Conservation (phyloP, 2,113 vertebrate genomes). For the Pseudopipra pipra region DNA sequence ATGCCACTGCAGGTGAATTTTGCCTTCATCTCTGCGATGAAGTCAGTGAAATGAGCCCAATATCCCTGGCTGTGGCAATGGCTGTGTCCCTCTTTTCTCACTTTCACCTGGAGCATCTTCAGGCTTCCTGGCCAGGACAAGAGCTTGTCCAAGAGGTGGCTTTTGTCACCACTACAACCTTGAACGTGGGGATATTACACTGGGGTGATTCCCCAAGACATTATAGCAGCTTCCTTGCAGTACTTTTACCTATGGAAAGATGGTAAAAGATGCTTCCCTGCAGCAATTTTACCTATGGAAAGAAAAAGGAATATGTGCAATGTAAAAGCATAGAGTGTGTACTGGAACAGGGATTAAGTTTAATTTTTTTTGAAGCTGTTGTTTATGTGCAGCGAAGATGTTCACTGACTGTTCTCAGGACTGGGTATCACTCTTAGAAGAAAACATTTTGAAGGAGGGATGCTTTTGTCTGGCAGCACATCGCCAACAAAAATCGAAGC, state of each 20-base stretch:
- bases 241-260: not conserved
- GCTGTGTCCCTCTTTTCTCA: not conserved
- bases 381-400: not conserved
- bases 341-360: not conserved
- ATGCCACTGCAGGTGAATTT: not conserved
- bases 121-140: not conserved
- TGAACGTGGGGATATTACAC: not conserved
- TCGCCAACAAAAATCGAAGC: not conserved
- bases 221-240: not conserved
- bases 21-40: not conserved
- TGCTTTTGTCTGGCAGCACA: not conserved
- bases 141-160: not conserved
- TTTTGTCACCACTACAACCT: not conserved
- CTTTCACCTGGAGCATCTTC: not conserved
- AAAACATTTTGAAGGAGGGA: not conserved
- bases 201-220: not conserved
- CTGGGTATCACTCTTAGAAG: not conserved
- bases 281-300: not conserved
- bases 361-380: not conserved
- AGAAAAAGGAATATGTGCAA: not conserved
- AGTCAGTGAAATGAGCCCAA: not conserved
- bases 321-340: not conserved
- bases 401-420: not conserved
- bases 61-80: not conserved
- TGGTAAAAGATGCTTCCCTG: too few relatives aligned